phyloP scores from a whole-genome alignment of 1,140 invertebrate species.

The Drosophila baimaii region DNA sequence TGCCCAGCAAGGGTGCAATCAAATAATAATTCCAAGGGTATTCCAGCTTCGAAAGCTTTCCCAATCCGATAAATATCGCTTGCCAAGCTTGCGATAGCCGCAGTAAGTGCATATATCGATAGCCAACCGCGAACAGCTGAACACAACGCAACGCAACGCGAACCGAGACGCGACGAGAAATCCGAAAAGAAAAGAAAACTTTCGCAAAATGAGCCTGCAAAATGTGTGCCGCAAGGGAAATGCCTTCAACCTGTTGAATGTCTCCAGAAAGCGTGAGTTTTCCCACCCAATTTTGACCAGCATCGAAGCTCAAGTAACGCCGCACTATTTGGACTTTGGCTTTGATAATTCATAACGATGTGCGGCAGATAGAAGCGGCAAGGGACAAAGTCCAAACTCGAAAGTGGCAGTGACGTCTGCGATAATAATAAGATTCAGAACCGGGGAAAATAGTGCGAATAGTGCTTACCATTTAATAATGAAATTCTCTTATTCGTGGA shows the following conservation, averaged over 20 bases:
- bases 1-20: too few relatives aligned
- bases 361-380: constrained; percentile 36
- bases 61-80: not conserved
- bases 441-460: not conserved
- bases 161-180: constrained; percentile 23
- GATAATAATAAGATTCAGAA: constrained; percentile 3
- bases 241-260: constrained; percentile 40
- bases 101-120: constrained; percentile 1
- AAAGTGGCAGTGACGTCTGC: constrained; percentile 47
- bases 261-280: constrained; percentile 39
- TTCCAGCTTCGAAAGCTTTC: not conserved
- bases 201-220: constrained; percentile 52
- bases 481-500: too few relatives aligned
- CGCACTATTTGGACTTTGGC: constrained; percentile 46
- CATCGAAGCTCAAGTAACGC: not conserved
- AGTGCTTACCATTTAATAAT: constrained; percentile 9
- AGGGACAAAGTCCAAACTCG: constrained; percentile 68
- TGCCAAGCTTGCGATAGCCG: constrained; percentile 9
- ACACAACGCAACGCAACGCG: constrained; percentile 17
- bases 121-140: constrained; percentile 25
- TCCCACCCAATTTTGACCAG: too few relatives aligned
- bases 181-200: constrained; percentile 30
- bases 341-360: constrained; percentile 33
- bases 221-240: constrained; percentile 51
- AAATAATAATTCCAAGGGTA: too few relatives aligned